These are phyloP conservation scores for Cisticola juncidis DNA, from an alignment of 2,113 vertebrate species.

Conservation along the genomic window DNA sequence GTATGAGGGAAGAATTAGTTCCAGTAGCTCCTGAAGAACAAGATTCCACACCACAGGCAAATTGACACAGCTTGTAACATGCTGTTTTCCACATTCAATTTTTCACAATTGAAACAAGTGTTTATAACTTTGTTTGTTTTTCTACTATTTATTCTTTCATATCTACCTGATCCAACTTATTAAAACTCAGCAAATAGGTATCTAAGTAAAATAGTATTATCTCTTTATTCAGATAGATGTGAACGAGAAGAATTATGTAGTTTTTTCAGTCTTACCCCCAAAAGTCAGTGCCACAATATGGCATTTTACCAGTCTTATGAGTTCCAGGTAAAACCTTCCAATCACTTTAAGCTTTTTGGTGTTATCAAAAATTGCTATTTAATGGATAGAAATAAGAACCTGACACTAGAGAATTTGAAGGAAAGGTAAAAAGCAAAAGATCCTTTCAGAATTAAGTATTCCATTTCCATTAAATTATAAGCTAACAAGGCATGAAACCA, in stretches of 20 bases:
- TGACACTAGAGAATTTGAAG: neutral
- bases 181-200: neutral
- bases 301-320: neutral
- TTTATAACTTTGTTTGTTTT: neutral
- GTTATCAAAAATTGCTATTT: neutral
- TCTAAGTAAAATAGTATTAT: neutral
- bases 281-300: neutral
- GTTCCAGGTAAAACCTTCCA: neutral
- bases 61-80: neutral
- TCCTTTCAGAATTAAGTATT: neutral
- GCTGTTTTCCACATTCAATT: neutral
- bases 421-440: neutral
- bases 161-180: neutral
- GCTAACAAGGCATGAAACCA: neutral
- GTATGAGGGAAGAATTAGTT: conserved; percentile 38
- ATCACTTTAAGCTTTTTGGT: neutral
- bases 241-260: neutral
- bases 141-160: neutral
- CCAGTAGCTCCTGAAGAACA: conserved; percentile 27
- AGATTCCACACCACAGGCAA: neutral
- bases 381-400: neutral
- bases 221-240: neutral
- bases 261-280: neutral
- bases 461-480: neutral
- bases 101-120: neutral